Evolutionary conservation across 2,888 invertebrate genomes (phyloP), one percentile per base, ranked within the genome.

Genomic region (Agrenia bidenticulata): DNA sequence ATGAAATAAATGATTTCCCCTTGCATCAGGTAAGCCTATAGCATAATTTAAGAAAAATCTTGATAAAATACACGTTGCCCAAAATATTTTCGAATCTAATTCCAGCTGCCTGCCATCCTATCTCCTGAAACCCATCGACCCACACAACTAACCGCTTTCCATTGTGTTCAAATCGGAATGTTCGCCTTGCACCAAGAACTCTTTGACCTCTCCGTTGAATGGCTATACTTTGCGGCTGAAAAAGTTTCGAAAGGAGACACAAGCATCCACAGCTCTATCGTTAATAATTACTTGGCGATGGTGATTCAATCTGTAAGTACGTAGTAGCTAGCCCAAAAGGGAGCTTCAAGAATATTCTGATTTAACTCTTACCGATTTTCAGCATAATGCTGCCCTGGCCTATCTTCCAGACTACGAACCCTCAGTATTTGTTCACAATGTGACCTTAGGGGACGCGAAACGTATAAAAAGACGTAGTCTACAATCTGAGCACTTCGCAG

Each of bases 121-220:
- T 19, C 51, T 7, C 19, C 15, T 7, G 51, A 51, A 9, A 15
- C 23, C 5, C 5, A 51, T 5, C 26, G 42, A 9, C 27, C 55
- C 9, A 45, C 19, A 2, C 26, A 54, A 15, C 56, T 62, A 21
- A 62, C 13, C 37, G 56, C 62, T 0, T n/a, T 21, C 2, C 62
- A 62, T 15, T 42, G n/a, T 23, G 19, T 37, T 19, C 45, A 62
- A 49, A 49, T 62, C 13, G 62, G 45, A 15, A 56, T 19, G n/a
- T 55, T 55, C 23, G 62, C 62, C n/a, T 45, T 62, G n/a, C n/a
- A 49, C 5, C 55, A 42, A 21, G 56, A 62, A 9, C 50, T 21
- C 17, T 62, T 56, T 21, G 42, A 41, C 1, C 11, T 56, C 17
- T 55, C 56, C 2, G 23, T 54, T 1, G 56, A 56, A 17, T 62